Percentiles rank a stretch among this genome's conserved stretches.
Conservation (phyloP, 2,113 vertebrate species). For the Aegotheles bennettii region DNA sequence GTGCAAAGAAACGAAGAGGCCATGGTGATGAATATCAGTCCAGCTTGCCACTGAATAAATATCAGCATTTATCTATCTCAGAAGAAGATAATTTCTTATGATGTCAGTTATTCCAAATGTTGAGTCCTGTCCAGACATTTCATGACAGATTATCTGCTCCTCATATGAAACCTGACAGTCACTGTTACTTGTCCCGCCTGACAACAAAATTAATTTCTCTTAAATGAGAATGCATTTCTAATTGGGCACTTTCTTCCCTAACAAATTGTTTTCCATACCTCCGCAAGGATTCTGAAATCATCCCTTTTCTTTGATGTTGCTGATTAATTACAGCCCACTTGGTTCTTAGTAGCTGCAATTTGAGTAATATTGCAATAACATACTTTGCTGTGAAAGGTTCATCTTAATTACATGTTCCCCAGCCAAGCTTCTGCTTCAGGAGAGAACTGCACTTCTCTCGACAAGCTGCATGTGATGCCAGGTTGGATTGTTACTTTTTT, state of each 20-base stretch:
- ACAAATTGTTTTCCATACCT: slow-evolving; percentile 49
- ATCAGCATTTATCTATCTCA: slow-evolving; percentile 31
- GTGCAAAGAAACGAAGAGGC: slow-evolving; percentile 5
- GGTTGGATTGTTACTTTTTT: background rate
- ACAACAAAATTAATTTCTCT: slow-evolving; percentile 40
- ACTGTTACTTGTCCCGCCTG: background rate
- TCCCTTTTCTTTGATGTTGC: slow-evolving; percentile 26
- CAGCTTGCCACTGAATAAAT: slow-evolving; percentile 18
- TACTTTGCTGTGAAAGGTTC: slow-evolving; percentile 4
- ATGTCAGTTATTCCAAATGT: slow-evolving; percentile 5
- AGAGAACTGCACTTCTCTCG: background rate
- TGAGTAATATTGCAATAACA: background rate
- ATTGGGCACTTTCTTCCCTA: slow-evolving; percentile 14
- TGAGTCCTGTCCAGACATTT: background rate
- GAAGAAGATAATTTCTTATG: background rate
- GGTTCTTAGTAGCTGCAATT: slow-evolving; percentile 14
- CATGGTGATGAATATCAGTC: slow-evolving; percentile 23
- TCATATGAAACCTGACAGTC: background rate
- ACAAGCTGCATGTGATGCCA: slow-evolving; percentile 1
- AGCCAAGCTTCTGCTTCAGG: background rate
- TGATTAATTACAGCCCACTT: slow-evolving; percentile 49
- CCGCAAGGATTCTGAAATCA: slow-evolving; percentile 19
- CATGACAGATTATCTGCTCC: background rate
- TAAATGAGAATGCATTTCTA: slow-evolving; percentile 27
- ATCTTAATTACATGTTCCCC: slow-evolving; percentile 23